Evolutionary conservation across 2,888 invertebrate species (phyloP), one percentile per base, ranked within the genome.

Genomic region (Amorpha juglandis): DNA sequence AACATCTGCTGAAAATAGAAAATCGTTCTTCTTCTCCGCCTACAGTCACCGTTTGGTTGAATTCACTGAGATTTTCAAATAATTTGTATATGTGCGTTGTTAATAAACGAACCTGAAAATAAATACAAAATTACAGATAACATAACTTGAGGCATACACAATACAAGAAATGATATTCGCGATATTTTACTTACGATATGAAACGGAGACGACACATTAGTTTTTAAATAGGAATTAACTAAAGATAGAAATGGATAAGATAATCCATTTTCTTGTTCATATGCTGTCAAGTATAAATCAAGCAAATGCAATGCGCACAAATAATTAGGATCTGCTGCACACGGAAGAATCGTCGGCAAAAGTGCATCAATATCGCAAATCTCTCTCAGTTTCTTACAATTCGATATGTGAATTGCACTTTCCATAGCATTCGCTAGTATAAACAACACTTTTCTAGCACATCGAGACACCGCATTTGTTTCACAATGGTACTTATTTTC

Each of bases 11-110:
- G 77, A 97, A 97, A 1, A 97, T 84, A 68, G 91, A 87, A 80
- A 94, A 94, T 62, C 86, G 88, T 81, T 94, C 94, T 42, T 77
- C 74, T 14, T 75, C 77, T 0, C 83, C 82, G 0, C 88, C 89
- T 11, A 85, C 72, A 76, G 87, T 78, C 6, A 74, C 78, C 21
- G 85, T 78, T 70, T 93, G 84, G 62, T 90, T 89, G 14, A 95
- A 81, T 67, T 94, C 93, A 64, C 94, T 85, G 6, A 95, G 79
- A 70, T 90, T 86, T 74, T 95, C 94, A 74, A 98, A 96, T 27
- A 96, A 84, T 47, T 96, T 95, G 78, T 97, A 95, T 62, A 97
- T 95, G 74, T 97, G 96, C 0, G 96, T 93, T 0, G 96, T 96
- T 65, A 96, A 85, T 19, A 96, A 88, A 19, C 98, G 95, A 1